Evolutionary conservation across 2,113 vertebrate genomes (phyloP).

Genomic region (Ramphastos sulfuratus): DNA sequence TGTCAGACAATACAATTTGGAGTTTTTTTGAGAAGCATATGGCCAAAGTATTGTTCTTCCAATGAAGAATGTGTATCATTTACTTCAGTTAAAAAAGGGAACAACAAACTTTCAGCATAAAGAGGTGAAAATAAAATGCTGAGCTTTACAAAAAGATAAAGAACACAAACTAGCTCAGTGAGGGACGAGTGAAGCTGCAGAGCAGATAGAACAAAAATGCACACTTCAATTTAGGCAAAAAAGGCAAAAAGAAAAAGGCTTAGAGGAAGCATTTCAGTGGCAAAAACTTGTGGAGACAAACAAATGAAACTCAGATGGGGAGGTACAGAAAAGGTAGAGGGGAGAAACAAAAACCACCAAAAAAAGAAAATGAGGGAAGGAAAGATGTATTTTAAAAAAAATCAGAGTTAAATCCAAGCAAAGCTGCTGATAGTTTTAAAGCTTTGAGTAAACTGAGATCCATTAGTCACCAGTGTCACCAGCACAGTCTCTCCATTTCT

Average conservation of each 20-base stretch:
- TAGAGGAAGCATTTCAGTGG: background rate
- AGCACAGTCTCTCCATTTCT: background rate
- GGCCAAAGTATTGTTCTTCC: background rate
- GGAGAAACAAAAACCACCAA: background rate
- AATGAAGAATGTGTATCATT: background rate
- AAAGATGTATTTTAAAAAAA: background rate
- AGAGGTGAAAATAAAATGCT: background rate
- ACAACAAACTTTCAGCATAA: background rate
- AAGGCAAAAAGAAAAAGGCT: background rate
- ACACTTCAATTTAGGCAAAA: background rate
- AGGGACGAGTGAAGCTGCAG: background rate
- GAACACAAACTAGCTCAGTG: background rate
- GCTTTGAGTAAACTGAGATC: background rate
- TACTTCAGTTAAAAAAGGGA: background rate
- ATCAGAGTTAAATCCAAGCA: background rate
- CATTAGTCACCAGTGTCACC: background rate
- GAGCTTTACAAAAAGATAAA: background rate
- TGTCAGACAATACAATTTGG: background rate
- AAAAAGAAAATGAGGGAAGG: background rate
- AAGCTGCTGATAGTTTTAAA: background rate
- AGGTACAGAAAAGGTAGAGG: background rate
- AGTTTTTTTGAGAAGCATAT: background rate
- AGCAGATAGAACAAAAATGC: background rate
- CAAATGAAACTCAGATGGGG: background rate
- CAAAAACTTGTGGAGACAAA: background rate